Percentiles rank a stretch among this genome's conserved stretches.
Conservation (phyloP, 2,888 invertebrate species). For the Schrankia costaestrigalis region DNA sequence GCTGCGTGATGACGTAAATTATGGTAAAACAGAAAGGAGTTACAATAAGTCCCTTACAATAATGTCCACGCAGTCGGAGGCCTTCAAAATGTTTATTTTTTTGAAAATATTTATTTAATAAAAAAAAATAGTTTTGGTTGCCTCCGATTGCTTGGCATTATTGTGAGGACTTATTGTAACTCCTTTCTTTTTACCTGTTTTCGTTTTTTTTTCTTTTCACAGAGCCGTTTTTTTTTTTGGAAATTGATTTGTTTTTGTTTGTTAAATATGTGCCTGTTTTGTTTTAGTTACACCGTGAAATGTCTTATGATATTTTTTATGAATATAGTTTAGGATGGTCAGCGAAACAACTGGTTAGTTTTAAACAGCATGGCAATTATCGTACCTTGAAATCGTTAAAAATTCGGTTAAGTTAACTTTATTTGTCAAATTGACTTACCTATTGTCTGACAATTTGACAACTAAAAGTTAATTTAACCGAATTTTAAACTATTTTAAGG, state of each 20-base stretch:
- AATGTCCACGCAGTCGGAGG: constrained; percentile 15
- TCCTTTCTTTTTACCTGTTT: constrained; percentile 5
- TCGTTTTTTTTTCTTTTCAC: constrained; percentile 1
- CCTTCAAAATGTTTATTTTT: not conserved
- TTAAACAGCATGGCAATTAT: too few species aligned
- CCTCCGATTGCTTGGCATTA: constrained; percentile 12
- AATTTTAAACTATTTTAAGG: too few species aligned
- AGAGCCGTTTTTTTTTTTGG: constrained; percentile 1
- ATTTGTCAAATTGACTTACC: too few species aligned
- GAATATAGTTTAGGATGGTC: too few species aligned
- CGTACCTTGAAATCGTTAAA: too few species aligned
- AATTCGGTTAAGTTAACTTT: too few species aligned
- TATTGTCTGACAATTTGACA: too few species aligned
- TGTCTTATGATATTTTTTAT: too few species aligned
- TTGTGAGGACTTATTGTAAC: constrained; percentile 15
- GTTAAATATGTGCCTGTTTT: constrained; percentile 4
- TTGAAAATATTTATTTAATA: constrained; percentile 1
- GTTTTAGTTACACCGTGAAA: constrained; percentile 7
- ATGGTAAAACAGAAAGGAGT: constrained; percentile 9
- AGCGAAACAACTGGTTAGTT: too few species aligned
- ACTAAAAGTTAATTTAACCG: too few species aligned
- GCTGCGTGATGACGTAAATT: constrained; percentile 8
- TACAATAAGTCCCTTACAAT: constrained; percentile 14
- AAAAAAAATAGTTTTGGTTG: constrained; percentile 1
- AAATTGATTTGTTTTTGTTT: constrained; percentile 1